phyloP scores from a whole-genome alignment of 2,888 invertebrate species.

The Andricus curvator region DNA sequence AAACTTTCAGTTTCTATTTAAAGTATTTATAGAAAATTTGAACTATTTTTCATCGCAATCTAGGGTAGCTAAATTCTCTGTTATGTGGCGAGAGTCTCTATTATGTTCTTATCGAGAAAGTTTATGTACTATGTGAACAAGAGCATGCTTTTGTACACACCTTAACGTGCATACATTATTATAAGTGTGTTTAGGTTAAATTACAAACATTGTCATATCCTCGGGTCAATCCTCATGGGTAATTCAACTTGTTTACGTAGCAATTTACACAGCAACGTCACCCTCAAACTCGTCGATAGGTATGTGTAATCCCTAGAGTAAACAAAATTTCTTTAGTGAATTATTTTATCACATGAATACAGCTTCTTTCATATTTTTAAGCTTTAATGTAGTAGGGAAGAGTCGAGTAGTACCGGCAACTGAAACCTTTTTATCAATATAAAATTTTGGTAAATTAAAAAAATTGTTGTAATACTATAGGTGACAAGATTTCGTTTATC shows the following conservation, averaged over 20 bases:
- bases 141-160: background rate
- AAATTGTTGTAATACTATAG: too few species aligned
- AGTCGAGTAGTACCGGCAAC: too few species aligned
- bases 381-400: too few species aligned
- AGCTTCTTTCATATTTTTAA: background rate
- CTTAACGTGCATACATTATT: background rate
- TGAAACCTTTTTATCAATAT: too few species aligned
- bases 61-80: too few species aligned
- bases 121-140: background rate
- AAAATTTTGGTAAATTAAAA: too few species aligned
- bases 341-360: background rate
- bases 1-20: too few species aligned
- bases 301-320: background rate
- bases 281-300: background rate
- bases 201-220: background rate
- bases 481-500: too few species aligned
- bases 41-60: too few species aligned
- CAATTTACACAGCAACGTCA: background rate
- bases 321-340: background rate
- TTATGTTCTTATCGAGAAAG: background rate
- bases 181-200: background rate
- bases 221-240: background rate
- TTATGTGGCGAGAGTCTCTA: too few species aligned
- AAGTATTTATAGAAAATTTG: too few species aligned
- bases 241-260: background rate